Evolutionary conservation across 2,113 vertebrate species (phyloP).

Genomic region (Montifringilla adamsi): DNA sequence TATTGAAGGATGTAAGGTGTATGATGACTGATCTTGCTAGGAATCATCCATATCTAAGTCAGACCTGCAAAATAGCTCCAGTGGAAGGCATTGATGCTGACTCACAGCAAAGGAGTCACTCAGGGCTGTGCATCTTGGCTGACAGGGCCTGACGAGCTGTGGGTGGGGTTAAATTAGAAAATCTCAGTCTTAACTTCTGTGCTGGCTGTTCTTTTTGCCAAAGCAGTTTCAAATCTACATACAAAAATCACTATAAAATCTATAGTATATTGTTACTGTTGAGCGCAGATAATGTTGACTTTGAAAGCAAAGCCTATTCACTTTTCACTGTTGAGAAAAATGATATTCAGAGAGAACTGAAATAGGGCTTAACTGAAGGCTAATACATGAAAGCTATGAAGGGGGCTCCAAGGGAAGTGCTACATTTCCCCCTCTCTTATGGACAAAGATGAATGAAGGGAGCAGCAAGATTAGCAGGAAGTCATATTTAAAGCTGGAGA

Average conservation of each 20-base stretch:
- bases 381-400: neutral
- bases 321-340: neutral
- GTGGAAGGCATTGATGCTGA: neutral
- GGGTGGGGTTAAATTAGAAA: neutral
- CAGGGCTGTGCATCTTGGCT: neutral
- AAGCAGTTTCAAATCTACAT: neutral
- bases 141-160: fast-evolving
- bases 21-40: neutral
- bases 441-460: neutral
- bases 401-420: neutral
- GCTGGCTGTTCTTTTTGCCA: neutral
- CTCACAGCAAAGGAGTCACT: neutral
- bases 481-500: neutral
- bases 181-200: neutral
- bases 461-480: neutral
- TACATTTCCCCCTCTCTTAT: neutral
- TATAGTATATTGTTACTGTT: constrained; percentile 40
- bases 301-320: neutral
- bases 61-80: neutral
- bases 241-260: constrained; percentile 47
- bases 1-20: neutral
- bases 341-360: neutral
- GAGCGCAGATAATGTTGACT: neutral
- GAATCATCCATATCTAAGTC: neutral
- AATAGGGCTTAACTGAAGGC: neutral